Conservation (phyloP, 2,888 invertebrate species). For the Tenthredo livida region DNA sequence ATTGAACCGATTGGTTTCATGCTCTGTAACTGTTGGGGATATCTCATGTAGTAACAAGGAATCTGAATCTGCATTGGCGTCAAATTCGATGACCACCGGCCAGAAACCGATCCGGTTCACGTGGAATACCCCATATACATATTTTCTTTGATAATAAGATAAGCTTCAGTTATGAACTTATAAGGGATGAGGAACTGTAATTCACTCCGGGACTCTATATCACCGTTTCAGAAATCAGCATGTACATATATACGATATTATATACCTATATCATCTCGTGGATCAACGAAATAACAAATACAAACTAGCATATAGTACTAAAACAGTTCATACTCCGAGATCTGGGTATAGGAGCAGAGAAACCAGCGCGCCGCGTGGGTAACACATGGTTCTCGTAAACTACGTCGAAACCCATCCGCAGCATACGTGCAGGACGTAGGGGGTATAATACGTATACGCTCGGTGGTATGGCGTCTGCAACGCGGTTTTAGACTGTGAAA, state of each 20-base stretch:
- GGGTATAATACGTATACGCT: background rate
- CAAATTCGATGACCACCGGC: too few relatives aligned
- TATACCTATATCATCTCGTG: background rate
- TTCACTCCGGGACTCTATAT: too few relatives aligned
- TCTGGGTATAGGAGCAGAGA: background rate
- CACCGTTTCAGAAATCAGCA: background rate
- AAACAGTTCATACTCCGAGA: too few relatives aligned
- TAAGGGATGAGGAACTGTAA: too few relatives aligned
- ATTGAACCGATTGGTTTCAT: too few relatives aligned
- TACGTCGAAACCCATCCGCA: background rate
- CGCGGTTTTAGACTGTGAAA: background rate
- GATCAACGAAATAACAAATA: background rate
- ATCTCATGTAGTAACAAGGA: too few relatives aligned
- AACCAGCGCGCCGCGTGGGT: background rate
- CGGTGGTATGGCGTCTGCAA: background rate
- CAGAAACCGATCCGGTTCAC: too few relatives aligned
- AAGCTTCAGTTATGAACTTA: too few relatives aligned
- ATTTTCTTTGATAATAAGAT: background rate
- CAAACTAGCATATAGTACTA: background rate
- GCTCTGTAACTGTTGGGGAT: too few relatives aligned
- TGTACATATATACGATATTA: background rate
- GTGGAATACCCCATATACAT: too few relatives aligned
- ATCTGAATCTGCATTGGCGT: too few relatives aligned
- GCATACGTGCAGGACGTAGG: background rate
- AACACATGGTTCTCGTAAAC: slow-evolving; percentile 39